Evolutionary conservation across 2,888 invertebrate species (phyloP).

Genomic region (Baccha elongata): DNA sequence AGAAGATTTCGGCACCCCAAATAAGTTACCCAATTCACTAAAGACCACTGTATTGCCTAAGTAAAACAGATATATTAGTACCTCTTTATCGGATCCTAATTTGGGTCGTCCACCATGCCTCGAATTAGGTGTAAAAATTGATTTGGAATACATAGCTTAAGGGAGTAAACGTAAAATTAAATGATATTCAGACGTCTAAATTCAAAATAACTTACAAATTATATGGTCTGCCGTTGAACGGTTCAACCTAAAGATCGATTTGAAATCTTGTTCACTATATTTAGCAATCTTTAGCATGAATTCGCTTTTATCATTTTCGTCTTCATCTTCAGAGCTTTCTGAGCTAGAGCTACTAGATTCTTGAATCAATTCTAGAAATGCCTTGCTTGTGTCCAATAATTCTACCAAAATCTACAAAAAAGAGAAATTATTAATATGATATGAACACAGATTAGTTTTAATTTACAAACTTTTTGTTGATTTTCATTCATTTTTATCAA

Average conservation of each 20-base stretch:
- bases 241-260: not conserved
- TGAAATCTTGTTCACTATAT: not conserved
- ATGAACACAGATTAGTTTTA: not conserved
- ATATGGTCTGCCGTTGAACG: slow-evolving; percentile 1
- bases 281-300: not conserved
- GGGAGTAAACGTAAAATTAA: too few species aligned
- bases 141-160: not conserved
- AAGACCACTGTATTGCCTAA: not conserved
- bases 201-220: not conserved
- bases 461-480: not conserved
- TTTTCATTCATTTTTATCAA: not conserved
- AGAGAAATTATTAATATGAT: not conserved
- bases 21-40: not conserved
- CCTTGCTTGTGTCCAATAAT: not conserved
- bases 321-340: slow-evolving; percentile 2
- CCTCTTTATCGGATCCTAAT: not conserved
- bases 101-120: slow-evolving; percentile 4
- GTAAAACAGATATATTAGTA: not conserved
- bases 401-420: not conserved
- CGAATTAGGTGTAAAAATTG: not conserved
- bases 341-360: slow-evolving; percentile 7
- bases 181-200: too few species aligned
- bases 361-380: slow-evolving; percentile 1
- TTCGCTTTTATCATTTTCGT: not conserved
- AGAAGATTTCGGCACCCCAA: not conserved